Conservation (phyloP, 2,797 vertebrate genomes). For the Linurgus olivaceus region DNA sequence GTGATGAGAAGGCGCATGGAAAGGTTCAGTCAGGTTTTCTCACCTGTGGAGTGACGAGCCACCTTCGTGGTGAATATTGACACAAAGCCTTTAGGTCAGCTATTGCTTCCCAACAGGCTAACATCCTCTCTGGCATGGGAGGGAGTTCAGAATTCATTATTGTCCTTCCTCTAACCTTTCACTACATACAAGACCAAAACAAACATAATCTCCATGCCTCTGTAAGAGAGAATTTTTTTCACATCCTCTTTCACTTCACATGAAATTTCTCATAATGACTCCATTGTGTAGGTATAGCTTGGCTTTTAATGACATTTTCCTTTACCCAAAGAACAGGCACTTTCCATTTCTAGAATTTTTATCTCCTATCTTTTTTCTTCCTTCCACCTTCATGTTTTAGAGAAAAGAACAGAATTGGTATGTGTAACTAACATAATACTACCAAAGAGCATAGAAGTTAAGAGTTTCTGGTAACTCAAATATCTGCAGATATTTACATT, state of each 20-base stretch:
- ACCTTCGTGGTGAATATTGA: background rate
- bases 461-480: background rate
- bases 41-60: background rate
- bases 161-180: conserved; percentile 72
- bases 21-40: background rate
- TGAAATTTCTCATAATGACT: conserved; percentile 71
- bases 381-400: background rate
- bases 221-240: conserved; percentile 59
- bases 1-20: background rate
- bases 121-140: background rate
- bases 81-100: background rate
- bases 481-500: background rate
- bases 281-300: conserved; percentile 14
- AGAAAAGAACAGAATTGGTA: background rate
- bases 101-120: background rate
- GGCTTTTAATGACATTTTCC: conserved; percentile 24
- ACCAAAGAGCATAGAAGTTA: background rate
- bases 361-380: background rate
- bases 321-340: conserved; percentile 21
- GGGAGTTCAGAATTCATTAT: background rate
- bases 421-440: background rate
- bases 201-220: conserved; percentile 40
- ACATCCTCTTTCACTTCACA: conserved; percentile 75
- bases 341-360: conserved; percentile 52
- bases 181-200: conserved; percentile 62